phyloP scores from a whole-genome alignment of 1,140 invertebrate genomes.

The Drosophila obscura region DNA sequence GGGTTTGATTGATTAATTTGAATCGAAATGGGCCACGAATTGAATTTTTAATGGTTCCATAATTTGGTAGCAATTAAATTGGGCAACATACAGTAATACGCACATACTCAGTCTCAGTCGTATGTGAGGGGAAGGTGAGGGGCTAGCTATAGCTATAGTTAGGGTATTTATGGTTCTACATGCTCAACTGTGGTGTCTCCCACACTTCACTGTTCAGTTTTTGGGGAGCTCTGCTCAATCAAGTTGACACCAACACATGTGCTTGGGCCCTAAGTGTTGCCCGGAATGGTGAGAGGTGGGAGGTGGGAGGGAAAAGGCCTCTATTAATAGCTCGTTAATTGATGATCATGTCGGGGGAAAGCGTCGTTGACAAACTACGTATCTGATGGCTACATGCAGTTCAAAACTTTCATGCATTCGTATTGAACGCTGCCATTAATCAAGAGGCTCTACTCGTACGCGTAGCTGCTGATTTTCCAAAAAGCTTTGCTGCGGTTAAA shows the following conservation, averaged over 20 bases:
- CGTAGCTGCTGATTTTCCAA: constrained; percentile 33
- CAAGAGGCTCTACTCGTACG: constrained; percentile 20
- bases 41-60: constrained; percentile 71
- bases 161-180: constrained; percentile 34
- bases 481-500: constrained; percentile 74
- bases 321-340: constrained; percentile 82
- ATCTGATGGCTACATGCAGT: constrained; percentile 72
- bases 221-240: constrained; percentile 59
- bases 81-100: background rate
- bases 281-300: background rate
- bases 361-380: constrained; percentile 80
- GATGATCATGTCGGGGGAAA: constrained; percentile 81
- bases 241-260: constrained; percentile 77
- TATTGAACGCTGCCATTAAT: constrained; percentile 76
- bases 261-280: constrained; percentile 68
- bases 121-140: too few species aligned
- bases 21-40: constrained; percentile 65
- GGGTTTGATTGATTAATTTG: constrained; percentile 74
- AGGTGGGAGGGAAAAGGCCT: constrained; percentile 32
- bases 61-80: constrained; percentile 70
- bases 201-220: constrained; percentile 39
- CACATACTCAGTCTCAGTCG: too few species aligned
- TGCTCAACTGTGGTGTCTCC: constrained; percentile 1
- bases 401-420: constrained; percentile 64
- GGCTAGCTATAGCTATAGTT: background rate